Percentiles rank a stretch among this genome's conserved stretches.
These are phyloP conservation scores for Puffinus mauretanicus DNA, from an alignment of 2,113 vertebrate genomes.

Conservation along the genomic window DNA sequence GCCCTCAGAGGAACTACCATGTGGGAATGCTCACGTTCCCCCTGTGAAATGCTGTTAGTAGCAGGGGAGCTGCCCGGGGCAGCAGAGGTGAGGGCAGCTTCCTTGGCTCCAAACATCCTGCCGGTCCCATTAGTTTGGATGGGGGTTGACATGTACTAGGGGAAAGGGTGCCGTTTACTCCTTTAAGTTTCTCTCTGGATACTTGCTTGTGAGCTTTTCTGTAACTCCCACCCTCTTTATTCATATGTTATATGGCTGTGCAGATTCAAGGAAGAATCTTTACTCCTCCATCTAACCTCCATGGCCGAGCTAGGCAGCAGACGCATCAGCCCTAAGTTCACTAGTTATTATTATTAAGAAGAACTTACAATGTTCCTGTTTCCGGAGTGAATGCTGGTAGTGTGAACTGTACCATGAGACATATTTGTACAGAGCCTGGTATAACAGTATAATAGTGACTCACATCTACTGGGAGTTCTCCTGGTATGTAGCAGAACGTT, in stretches of 20 bases:
- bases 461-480: background rate
- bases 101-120: background rate
- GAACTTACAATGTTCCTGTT: background rate
- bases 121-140: background rate
- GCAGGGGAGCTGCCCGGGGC: background rate
- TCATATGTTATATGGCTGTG: background rate
- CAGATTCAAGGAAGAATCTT: background rate
- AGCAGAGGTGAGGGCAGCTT: background rate
- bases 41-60: background rate
- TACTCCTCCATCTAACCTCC: background rate
- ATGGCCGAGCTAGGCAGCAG: background rate
- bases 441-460: background rate
- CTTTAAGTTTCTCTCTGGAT: background rate
- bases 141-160: background rate
- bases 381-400: background rate
- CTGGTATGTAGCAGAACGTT: background rate
- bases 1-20: background rate
- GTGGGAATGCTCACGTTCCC: rapidly evolving
- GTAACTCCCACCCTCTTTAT: background rate
- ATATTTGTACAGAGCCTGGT: background rate
- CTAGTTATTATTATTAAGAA: background rate
- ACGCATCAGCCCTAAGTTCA: background rate
- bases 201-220: background rate
- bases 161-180: background rate
- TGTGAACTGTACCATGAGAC: rapidly evolving